Evolutionary conservation across 2,113 vertebrate species (phyloP), one percentile per base, ranked within the genome.

Genomic region (Oncorhynchus masou): DNA sequence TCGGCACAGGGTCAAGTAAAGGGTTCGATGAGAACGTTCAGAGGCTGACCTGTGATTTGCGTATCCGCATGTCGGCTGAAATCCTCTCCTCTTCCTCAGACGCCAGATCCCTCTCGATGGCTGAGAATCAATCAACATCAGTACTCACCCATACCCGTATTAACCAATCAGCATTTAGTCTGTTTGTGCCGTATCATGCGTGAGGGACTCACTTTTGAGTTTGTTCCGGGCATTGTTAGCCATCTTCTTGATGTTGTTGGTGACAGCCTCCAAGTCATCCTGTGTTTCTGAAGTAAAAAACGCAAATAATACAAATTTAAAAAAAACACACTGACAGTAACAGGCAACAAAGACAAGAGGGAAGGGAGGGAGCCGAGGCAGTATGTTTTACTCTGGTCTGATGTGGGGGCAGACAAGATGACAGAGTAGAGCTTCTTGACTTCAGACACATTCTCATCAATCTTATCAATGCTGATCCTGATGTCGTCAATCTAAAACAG

Each of bases 401-500:
- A 97, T 29, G 97, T 96, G 11, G 97, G 97, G 3, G 97, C 97
- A 0, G 97, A 98, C 24, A 99, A 92, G 88, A 99, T 98, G 92
- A 98, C 79, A 0, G 97, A 98, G 93, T 95, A 97, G 68, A 99
- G 93, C 84, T 95, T 98, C 90, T 97, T 99, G 12, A 96, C 96
- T 84, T 96, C 96, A 74, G 94, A 93, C 84, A 99, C 96, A 0
- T 96, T 96, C 81, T 95, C 94, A 0, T 97, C 94, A 70, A 99
- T 97, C 93, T 98, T 98, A 87, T 98, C 96, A 1, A 98, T 98
- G 90, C 95, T 96, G 84, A 86, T 94, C 71, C 96, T 86, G 3
- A 96, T 98, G 81, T 97, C 96, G 82, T 99, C 97, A 2, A 99
- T 98, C 97, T 98, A 79, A 51, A 88, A 88, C 22, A 0, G 39